Evolutionary conservation across 1,140 invertebrate species (phyloP).

Genomic region (Aphidius ervi): DNA sequence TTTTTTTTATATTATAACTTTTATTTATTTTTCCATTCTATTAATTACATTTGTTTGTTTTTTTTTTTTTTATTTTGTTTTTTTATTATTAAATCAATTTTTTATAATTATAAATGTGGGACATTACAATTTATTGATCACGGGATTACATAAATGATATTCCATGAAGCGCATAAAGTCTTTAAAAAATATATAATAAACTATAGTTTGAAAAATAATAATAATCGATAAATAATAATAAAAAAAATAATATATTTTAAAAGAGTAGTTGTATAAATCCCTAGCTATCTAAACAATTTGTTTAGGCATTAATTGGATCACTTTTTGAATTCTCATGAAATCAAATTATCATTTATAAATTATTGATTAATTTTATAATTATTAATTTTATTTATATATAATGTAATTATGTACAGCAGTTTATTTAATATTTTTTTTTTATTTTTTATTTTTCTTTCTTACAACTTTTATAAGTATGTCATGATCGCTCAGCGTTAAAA

Average conservation of each 20-base stretch:
- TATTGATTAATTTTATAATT: background rate
- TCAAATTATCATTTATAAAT: background rate
- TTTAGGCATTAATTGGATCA: background rate
- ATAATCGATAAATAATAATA: slow-evolving; percentile 1
- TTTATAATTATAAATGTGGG: background rate
- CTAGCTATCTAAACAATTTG: slow-evolving; percentile 5
- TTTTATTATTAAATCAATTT: background rate
- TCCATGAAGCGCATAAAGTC: slow-evolving; percentile 15
- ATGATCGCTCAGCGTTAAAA: no score
- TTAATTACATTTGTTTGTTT: background rate
- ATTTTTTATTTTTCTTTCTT: no score
- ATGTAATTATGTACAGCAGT: slow-evolving; percentile 10
- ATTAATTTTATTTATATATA: background rate
- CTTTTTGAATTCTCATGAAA: background rate
- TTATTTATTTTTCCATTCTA: no score
- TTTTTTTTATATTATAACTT: no score
- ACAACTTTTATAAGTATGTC: no score
- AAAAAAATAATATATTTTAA: background rate
- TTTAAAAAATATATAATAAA: slow-evolving; percentile 18
- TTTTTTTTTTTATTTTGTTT: background rate
- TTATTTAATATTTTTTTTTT: no score
- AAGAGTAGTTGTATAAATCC: background rate
- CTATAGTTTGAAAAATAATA: slow-evolving; percentile 4
- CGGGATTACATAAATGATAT: slow-evolving; percentile 15
- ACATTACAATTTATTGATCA: slow-evolving; percentile 3